These are phyloP conservation scores for Paracentrotus lividus DNA, from an alignment of 53 echinoderm and acorn worm genomes.

Conservation along the genomic window DNA sequence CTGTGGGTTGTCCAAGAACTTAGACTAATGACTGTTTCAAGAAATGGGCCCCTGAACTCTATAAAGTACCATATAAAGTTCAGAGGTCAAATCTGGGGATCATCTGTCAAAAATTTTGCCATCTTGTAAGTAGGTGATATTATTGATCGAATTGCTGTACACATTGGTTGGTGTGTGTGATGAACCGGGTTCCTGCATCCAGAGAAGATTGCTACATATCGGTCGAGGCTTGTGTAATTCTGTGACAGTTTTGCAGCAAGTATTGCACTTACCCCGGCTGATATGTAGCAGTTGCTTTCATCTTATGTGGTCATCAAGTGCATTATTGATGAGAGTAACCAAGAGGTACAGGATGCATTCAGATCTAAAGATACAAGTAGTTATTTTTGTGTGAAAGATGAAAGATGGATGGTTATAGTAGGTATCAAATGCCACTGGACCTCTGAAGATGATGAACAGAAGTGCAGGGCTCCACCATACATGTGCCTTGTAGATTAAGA, in stretches of 20 bases:
- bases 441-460: constrained; percentile 14
- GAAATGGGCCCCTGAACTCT: too few species aligned
- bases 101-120: too few species aligned
- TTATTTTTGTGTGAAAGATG: background rate
- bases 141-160: too few species aligned
- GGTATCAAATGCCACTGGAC: background rate
- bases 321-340: background rate
- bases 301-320: background rate
- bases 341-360: background rate
- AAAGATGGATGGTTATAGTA: background rate
- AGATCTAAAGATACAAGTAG: background rate
- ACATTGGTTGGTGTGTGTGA: background rate
- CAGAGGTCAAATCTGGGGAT: too few species aligned
- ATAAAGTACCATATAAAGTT: too few species aligned
- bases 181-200: background rate
- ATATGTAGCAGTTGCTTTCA: constrained; percentile 21
- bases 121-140: too few species aligned
- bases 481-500: background rate
- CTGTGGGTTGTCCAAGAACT: too few species aligned
- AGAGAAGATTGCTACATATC: constrained; percentile 19
- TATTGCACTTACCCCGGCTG: constrained; percentile 75
- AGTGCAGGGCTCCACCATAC: background rate
- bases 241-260: constrained; percentile 53
- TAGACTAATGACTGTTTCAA: too few species aligned
- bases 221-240: constrained; percentile 70